phyloP scores from a whole-genome alignment of 2,797 vertebrate genomes.

The Lacerta agilis region DNA sequence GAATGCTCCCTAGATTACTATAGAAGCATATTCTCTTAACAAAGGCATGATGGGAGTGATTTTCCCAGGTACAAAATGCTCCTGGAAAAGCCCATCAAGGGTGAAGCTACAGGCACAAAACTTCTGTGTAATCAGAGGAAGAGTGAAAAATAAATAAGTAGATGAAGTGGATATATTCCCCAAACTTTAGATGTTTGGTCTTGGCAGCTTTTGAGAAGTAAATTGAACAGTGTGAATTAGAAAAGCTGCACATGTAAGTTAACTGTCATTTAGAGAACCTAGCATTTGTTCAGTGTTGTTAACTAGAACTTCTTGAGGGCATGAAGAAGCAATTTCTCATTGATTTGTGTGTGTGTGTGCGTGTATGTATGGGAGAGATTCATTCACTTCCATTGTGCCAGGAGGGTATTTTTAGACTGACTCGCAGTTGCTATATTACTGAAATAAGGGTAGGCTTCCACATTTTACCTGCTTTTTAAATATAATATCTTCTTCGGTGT shows the following conservation, averaged over 20 bases:
- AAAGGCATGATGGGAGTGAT: not conserved
- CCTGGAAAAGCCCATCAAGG: no score
- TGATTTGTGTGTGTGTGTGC: conserved; percentile 56
- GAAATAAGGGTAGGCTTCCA: conserved; percentile 73
- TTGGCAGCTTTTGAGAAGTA: conserved; percentile 36
- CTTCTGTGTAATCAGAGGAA: no score
- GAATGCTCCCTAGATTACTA: not conserved
- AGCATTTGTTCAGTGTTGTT: conserved; percentile 40
- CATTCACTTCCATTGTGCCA: conserved; percentile 61
- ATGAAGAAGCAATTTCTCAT: conserved; percentile 50
- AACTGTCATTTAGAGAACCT: conserved; percentile 42
- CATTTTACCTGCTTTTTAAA: conserved; percentile 54
- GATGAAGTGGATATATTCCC: not conserved
- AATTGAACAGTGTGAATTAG: conserved; percentile 50
- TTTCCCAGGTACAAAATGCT: not conserved
- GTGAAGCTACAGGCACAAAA: no score
- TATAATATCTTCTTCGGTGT: conserved; percentile 55
- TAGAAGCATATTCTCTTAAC: not conserved
- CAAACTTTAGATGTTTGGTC: not conserved
- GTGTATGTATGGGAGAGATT: conserved; percentile 5
- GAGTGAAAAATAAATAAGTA: not conserved
- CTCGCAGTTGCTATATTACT: conserved; percentile 63
- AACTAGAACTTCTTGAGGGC: conserved; percentile 47
- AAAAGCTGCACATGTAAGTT: conserved; percentile 25
- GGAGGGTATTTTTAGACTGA: conserved; percentile 75